Conservation (phyloP, 1,140 invertebrate genomes). For the Palaemon carinicauda region DNA sequence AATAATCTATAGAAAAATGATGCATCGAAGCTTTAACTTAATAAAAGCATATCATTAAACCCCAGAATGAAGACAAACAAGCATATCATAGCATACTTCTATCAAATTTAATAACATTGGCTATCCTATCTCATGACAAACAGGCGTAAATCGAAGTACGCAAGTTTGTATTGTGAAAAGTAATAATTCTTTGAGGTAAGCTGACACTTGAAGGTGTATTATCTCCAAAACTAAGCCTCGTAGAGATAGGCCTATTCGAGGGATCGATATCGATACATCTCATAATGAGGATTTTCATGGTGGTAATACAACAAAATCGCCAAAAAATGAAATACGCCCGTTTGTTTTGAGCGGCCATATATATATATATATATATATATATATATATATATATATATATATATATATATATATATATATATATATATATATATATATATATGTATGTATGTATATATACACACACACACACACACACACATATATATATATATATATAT, state of each 20-base stretch:
- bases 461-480: neutral
- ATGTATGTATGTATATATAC: neutral
- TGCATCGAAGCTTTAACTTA: no score
- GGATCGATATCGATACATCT: no score
- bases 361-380: no score
- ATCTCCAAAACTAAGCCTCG: no score
- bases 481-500: neutral
- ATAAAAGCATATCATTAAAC: no score
- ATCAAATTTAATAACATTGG: neutral
- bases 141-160: neutral
- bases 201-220: neutral
- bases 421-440: constrained; percentile 3
- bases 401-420: neutral
- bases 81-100: neutral
- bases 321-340: no score
- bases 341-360: no score
- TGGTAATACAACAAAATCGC: no score
- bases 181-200: neutral
- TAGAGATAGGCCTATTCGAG: no score
- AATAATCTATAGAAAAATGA: no score
- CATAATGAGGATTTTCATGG: no score
- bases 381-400: neutral
- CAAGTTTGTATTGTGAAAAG: neutral
- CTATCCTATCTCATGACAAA: constrained; percentile 17
- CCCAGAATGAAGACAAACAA: neutral